These are phyloP conservation scores for Penaeus vannamei DNA, from an alignment of 1,140 invertebrate species.

Conservation along the genomic window DNA sequence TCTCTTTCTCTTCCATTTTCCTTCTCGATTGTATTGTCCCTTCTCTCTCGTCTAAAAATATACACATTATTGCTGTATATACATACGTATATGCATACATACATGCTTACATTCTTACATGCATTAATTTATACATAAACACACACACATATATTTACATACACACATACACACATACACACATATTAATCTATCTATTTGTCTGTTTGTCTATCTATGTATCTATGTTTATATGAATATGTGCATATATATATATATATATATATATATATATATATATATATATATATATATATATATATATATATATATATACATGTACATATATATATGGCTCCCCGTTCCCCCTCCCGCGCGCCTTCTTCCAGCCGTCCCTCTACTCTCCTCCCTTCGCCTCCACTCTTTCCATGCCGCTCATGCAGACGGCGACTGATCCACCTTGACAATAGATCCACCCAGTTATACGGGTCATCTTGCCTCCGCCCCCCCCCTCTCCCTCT, in stretches of 20 bases:
- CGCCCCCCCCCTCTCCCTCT: too few species aligned
- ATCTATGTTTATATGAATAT: neutral
- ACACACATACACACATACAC: conserved; percentile 25
- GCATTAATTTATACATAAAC: neutral
- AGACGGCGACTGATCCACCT: too few species aligned
- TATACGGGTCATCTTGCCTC: too few species aligned
- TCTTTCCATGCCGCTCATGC: too few species aligned
- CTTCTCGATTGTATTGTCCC: neutral
- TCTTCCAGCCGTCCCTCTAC: too few species aligned
- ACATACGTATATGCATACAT: too few species aligned
- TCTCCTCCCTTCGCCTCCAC: too few species aligned
- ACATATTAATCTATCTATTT: conserved; percentile 3
- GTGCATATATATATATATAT: neutral
- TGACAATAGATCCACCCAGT: too few species aligned
- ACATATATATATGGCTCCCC: too few species aligned
- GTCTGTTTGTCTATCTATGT: neutral
- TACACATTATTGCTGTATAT: neutral
- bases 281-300: too few species aligned
- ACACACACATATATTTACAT: neutral
- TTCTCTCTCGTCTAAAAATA: neutral
- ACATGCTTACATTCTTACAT: neutral
- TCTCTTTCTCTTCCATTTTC: neutral
- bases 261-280: neutral
- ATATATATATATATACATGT: too few species aligned
- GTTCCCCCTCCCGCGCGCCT: too few species aligned